Conservation (phyloP, 2,888 invertebrate species). For the Sarcophaga rosellei region DNA sequence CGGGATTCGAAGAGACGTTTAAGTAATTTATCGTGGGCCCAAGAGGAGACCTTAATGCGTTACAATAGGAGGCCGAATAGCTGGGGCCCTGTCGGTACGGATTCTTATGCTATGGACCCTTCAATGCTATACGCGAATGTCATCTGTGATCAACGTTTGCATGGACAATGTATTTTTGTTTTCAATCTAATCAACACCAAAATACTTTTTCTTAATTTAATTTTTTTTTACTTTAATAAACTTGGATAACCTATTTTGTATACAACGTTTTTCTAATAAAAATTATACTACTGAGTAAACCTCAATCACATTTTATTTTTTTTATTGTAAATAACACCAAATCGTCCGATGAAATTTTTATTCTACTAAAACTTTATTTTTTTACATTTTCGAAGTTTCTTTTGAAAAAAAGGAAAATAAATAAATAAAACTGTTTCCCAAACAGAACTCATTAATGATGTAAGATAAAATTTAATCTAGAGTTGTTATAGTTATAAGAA, state of each 20-base stretch:
- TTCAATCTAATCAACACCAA: not conserved
- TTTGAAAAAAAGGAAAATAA: not conserved
- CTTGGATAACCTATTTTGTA: slow-evolving; percentile 27
- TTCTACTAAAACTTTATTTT: slow-evolving; percentile 2
- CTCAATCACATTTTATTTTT: slow-evolving; percentile 37
- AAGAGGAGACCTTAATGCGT: slow-evolving; percentile 73
- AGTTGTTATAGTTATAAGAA: slow-evolving; percentile 8
- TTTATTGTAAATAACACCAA: slow-evolving; percentile 65
- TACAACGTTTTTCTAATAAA: slow-evolving; percentile 41
- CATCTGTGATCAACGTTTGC: slow-evolving; percentile 82
- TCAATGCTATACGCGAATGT: slow-evolving; percentile 89
- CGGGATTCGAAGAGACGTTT: slow-evolving; percentile 72
- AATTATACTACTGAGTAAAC: slow-evolving; percentile 22
- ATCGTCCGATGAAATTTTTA: slow-evolving; percentile 17
- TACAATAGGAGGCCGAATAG: slow-evolving; percentile 77
- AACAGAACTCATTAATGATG: not conserved
- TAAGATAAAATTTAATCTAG: not conserved
- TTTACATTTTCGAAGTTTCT: not conserved
- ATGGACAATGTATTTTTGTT: slow-evolving; percentile 91
- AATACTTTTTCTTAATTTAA: not conserved
- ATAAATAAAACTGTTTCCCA: not conserved
- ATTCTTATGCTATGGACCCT: slow-evolving; percentile 81
- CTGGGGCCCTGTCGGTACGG: slow-evolving; percentile 81
- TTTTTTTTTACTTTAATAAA: slow-evolving; percentile 10
- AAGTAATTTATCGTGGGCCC: slow-evolving; percentile 76